Evolutionary conservation across 2,797 vertebrate genomes (phyloP).

Genomic region (Eulemur albifrons): DNA sequence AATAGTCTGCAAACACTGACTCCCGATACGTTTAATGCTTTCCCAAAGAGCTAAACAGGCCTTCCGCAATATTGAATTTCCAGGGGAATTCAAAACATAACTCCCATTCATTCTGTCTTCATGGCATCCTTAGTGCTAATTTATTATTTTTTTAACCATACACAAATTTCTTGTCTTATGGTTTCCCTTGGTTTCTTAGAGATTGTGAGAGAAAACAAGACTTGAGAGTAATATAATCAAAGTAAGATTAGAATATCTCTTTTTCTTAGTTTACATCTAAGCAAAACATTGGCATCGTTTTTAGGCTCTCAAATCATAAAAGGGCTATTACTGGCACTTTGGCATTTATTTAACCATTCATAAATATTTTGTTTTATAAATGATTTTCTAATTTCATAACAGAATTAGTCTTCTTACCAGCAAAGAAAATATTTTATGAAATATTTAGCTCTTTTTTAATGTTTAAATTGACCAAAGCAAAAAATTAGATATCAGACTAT

Average conservation of each 20-base stretch:
- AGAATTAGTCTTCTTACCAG: neutral
- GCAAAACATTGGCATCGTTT: neutral
- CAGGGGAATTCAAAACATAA: neutral
- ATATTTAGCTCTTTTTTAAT: neutral
- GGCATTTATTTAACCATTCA: neutral
- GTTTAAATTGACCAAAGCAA: neutral
- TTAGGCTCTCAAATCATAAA: neutral
- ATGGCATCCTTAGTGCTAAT: neutral
- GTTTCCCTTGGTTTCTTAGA: neutral
- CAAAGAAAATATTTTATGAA: conserved; percentile 22
- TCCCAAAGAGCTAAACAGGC: neutral
- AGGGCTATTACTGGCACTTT: neutral
- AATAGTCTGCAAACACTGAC: conserved; percentile 1
- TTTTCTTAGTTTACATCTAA: neutral
- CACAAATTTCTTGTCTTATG: neutral
- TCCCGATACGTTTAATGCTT: neutral
- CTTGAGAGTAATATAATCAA: neutral
- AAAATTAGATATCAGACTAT: neutral
- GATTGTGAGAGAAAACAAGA: neutral
- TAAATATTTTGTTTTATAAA: neutral
- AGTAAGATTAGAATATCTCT: neutral
- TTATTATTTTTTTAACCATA: neutral
- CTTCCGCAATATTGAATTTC: neutral
- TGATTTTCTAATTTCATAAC: neutral
- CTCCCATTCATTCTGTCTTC: neutral